These are phyloP conservation scores for Galemys pyrenaicus DNA, from an alignment of 2,113 vertebrate species.

Conservation along the genomic window DNA sequence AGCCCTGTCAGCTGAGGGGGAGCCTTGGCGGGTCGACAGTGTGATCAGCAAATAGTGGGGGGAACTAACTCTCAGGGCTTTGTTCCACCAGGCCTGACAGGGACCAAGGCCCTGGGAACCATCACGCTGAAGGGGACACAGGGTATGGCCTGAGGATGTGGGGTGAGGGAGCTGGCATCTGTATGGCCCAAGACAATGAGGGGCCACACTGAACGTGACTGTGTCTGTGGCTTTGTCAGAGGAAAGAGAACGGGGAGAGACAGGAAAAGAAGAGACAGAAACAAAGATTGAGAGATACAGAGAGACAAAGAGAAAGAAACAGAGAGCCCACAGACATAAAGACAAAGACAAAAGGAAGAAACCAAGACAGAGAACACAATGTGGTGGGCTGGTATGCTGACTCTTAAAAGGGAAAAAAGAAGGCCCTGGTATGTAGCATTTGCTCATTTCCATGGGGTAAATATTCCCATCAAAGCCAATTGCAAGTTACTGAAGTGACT, in stretches of 20 bases:
- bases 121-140: background rate
- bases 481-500: conserved; percentile 40
- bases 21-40: background rate
- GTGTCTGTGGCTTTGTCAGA: background rate
- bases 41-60: background rate
- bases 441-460: conserved; percentile 55
- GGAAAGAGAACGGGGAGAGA: background rate
- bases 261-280: background rate
- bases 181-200: background rate
- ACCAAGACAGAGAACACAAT: background rate
- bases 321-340: background rate
- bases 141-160: background rate
- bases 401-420: background rate
- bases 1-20: background rate
- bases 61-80: background rate
- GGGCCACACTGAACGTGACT: background rate
- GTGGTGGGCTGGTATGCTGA: background rate
- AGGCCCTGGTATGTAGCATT: background rate
- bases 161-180: background rate
- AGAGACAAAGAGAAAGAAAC: background rate
- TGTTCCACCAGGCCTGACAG: background rate
- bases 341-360: background rate
- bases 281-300: background rate
- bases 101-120: background rate
- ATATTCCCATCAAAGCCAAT: conserved; percentile 46